These are phyloP conservation scores for Trichechus manatus DNA, from an alignment of 2,113 vertebrate genomes.

Conservation along the genomic window DNA sequence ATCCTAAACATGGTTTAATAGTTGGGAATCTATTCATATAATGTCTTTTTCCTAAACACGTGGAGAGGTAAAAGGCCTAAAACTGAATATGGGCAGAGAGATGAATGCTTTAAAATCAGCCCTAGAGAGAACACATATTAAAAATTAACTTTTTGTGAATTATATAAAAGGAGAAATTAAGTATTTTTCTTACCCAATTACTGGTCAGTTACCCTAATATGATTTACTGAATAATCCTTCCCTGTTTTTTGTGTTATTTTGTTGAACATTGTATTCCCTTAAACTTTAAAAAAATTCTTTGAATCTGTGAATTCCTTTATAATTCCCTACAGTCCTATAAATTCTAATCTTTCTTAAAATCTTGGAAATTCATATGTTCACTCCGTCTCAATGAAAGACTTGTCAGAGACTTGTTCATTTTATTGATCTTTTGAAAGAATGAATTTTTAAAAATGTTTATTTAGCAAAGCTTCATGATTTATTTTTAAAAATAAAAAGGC, in stretches of 20 bases:
- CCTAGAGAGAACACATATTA: background rate
- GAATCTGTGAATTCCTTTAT: background rate
- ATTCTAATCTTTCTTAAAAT: background rate
- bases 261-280: background rate
- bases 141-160: background rate
- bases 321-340: background rate
- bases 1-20: background rate
- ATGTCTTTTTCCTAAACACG: background rate
- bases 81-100: background rate
- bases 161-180: background rate
- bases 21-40: background rate
- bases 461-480: background rate
- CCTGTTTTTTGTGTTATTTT: background rate
- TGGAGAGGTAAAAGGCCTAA: background rate
- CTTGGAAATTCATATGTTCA: background rate
- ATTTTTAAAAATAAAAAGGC: background rate
- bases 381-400: slow-evolving; percentile 19
- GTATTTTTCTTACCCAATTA: background rate
- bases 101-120: background rate
- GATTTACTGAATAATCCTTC: background rate
- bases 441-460: background rate
- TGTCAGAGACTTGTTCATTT: background rate
- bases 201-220: background rate
- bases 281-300: background rate
- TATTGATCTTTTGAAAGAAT: background rate